phyloP scores from a whole-genome alignment of 1,140 invertebrate genomes.

The Mylabris phalerata region DNA sequence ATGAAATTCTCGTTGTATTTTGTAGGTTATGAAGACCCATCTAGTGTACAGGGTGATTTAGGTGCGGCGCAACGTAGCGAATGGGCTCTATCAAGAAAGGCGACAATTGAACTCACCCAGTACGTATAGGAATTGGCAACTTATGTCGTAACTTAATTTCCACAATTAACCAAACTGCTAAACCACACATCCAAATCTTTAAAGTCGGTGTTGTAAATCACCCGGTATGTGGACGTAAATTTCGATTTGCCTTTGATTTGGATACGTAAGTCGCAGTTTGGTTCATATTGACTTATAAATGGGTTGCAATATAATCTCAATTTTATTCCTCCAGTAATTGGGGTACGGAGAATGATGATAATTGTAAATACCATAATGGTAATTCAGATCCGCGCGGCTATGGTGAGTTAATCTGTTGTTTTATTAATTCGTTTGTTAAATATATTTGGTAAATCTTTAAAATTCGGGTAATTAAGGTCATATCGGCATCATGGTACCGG shows the following conservation, averaged over 20 bases:
- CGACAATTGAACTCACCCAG: constrained; percentile 91
- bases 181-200: too few species aligned
- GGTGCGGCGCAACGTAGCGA: constrained; percentile 52
- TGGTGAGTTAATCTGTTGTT: constrained; percentile 46
- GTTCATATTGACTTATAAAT: too few species aligned
- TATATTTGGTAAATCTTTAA: background rate
- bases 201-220: too few species aligned
- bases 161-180: too few species aligned
- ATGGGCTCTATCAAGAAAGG: constrained; percentile 78
- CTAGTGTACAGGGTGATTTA: constrained; percentile 64
- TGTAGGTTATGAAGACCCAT: constrained; percentile 79
- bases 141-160: too few species aligned
- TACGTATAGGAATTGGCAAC: constrained; percentile 43
- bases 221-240: too few species aligned
- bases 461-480: constrained; percentile 54
- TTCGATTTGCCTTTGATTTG: too few species aligned
- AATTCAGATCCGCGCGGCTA: constrained; percentile 86
- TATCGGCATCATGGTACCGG: constrained; percentile 83
- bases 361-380: constrained; percentile 80
- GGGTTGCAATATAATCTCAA: too few species aligned
- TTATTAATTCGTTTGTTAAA: too few species aligned
- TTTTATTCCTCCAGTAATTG: constrained; percentile 59
- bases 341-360: constrained; percentile 81
- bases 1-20: constrained; percentile 92
- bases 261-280: too few species aligned